Base-by-base conservation (phyloP, 2,797 vertebrate genomes). In the Poeciliopsis infans region DNA sequence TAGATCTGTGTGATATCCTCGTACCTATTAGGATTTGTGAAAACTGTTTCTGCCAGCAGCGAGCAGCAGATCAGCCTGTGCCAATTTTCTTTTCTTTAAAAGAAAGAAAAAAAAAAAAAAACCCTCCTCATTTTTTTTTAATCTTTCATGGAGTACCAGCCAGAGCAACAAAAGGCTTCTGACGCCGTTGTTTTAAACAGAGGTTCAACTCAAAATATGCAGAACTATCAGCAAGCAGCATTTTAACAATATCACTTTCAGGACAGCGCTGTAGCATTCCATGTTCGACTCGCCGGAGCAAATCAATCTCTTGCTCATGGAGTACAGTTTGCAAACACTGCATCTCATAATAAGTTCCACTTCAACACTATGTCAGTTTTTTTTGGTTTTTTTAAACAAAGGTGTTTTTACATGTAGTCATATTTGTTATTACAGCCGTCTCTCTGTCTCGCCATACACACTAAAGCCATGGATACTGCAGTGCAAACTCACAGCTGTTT, bases 1-100 rank as follows among this genome's bases (percentile, higher is more conserved):
- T 90, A 93, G 81, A 91, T 90, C 79, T 85, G 79, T 85, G 53
- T 73, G 78, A 72, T 81, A 72, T 82, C 69, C 66, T 72, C 75
- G 78, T 55, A 57, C 79, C 46, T 69, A 53, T 87, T 68, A 31
- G 75, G 69, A 57, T 78, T 74, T 81, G 33, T 57, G 10, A 82
- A 72, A 41, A 43, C 71, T 11, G 69, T 10, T 71, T 16, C 77
- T 78, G 77, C 79, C 81, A 86, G 43, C 64, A 78, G 59, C 41
- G 33, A 76, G 77, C 55, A 5, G 46, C 72, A 59, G 72, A 47
- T 31, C 20, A 23, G n/a, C 59, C 43, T 55, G 4, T 76, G 79
- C 69, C 83, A 85, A 74, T 80, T 81, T 73, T 70, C 11, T 15
- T 31, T 59, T 41, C 20, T 31, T 46, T 74, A 51, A 51, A 51